Percentiles rank a stretch among this genome's conserved stretches.
phyloP scores from a whole-genome alignment of 2,888 invertebrate genomes.

The Muschampia plurimacula region DNA sequence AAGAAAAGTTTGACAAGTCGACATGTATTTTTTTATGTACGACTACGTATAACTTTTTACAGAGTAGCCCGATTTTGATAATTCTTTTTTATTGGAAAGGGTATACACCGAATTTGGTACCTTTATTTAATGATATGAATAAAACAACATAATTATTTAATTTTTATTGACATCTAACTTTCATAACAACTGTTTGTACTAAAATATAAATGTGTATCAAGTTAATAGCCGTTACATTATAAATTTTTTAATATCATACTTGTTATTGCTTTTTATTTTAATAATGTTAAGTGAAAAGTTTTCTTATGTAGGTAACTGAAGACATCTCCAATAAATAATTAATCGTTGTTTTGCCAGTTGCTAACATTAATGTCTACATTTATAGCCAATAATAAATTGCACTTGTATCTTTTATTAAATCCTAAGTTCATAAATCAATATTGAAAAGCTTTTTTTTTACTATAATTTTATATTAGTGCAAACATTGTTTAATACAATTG shows the following conservation, averaged over 20 bases:
- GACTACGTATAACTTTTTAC: no score
- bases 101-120: no score
- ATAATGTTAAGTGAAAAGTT: constrained; percentile 73
- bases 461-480: constrained; percentile 36
- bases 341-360: constrained; percentile 41
- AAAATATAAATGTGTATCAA: constrained; percentile 83
- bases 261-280: constrained; percentile 68
- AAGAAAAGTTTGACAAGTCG: no score
- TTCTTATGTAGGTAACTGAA: constrained; percentile 50
- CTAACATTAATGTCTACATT: constrained; percentile 24
- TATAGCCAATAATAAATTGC: constrained; percentile 44
- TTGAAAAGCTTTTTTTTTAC: constrained; percentile 8
- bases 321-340: constrained; percentile 35
- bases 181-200: constrained; percentile 84
- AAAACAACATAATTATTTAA: constrained; percentile 59
- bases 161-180: constrained; percentile 84
- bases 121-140: constrained; percentile 37
- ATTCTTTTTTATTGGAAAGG: no score
- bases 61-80: no score
- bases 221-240: constrained; percentile 78
- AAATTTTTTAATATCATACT: constrained; percentile 67
- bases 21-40: no score
- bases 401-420: constrained; percentile 52
- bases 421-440: constrained; percentile 42
- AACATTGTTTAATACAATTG: constrained; percentile 48